Base-by-base conservation (phyloP, 37 sponge, comb jelly and placozoan genomes). In the Agelas oroides region DNA sequence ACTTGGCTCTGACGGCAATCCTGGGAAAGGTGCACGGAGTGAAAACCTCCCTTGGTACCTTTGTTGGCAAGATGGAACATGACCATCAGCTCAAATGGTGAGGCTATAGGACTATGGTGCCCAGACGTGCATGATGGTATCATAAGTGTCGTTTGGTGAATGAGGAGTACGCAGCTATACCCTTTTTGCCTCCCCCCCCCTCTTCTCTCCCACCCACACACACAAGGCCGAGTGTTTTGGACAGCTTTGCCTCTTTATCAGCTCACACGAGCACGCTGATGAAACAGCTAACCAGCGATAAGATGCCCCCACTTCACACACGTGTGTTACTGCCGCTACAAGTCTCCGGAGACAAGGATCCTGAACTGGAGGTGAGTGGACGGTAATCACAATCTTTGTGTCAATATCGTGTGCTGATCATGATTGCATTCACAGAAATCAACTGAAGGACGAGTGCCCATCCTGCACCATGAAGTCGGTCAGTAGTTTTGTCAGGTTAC, bases 391-490 rank as follows among this genome's bases (percentile, higher is more conserved):
- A n/a, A n/a, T n/a, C n/a, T 27, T 23, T 61, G 62, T 14, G 11
- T 5, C n/a, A 35, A n/a, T 34, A 18, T 11, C 25, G 1, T 67
- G 24, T 62, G 60, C 52, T 12, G n/a, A n/a, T n/a, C n/a, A n/a
- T n/a, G n/a, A n/a, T n/a, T n/a, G n/a, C 55, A 11, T 65, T 46
- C 39, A 52, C 41, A 94, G 95, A 91, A 71, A 57, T 33, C 68
- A 20, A 95, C 95, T 32, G 95, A 95, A 31, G 92, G 95, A 5
- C 38, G 95, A 24, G 76, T 95, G 1, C 67, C 92, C 15, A 79
- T 89, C 23, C 65, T 95, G 31, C 95, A 95, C 73, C 95, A 95
- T 73, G 95, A 94, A 80, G 67, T 94, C 17, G 92, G 95, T 94
- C 62, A 53, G 92, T 6, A 21, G 0, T 37, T 46, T 46, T 8